Evolutionary conservation across 2,797 vertebrate species (phyloP), one percentile per base, ranked within the genome.

Genomic region (Myripristis murdjan): DNA sequence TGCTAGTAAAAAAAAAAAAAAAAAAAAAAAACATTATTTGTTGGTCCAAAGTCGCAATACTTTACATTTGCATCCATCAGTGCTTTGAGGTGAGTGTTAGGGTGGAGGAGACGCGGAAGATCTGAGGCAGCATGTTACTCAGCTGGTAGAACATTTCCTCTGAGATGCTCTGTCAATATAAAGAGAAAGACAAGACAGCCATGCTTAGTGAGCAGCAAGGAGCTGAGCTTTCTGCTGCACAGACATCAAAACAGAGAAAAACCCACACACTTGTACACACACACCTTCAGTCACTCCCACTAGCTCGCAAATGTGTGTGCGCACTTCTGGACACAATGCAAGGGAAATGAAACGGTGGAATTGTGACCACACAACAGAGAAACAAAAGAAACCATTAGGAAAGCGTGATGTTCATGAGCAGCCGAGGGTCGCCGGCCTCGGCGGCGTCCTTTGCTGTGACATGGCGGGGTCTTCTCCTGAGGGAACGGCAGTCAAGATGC

Each of bases 131-230:
- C 98, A 99, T 99, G 91, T 95, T 98, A 90, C 98, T 99, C 82
- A 99, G 91, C 46, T 99, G 98, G 92, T 97, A 99, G 91, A 99
- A 99, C 98, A 99, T 98, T 84, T 99, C 98, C 81, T 99, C 98
- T 24, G 98, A 99, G 91, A 99, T 98, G 75, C 95, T 98, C 97
- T 99, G 94, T 58, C 14, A 80, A 86, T 0, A 69, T 54, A 83
- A 33, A 76, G 51, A 89, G 54, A 80, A 14, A 73, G n/a, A 64
- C 6, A 61, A 31, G 2, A 56, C 5, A 59, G 14, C 2, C 28
- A 24, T 37, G 55, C 52, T 84, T 75, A 77, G 57, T n/a, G 49
- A 57, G 39, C 62, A 70, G 24, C 28, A 26, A 14, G 3, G 24
- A 43, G 52, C 2, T 1, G 59, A 51, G 69, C 47, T 61, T 54